Percentiles rank a stretch among this genome's conserved stretches.
Conservation (phyloP, 2,888 invertebrate genomes). For the Calameuta idolon region DNA sequence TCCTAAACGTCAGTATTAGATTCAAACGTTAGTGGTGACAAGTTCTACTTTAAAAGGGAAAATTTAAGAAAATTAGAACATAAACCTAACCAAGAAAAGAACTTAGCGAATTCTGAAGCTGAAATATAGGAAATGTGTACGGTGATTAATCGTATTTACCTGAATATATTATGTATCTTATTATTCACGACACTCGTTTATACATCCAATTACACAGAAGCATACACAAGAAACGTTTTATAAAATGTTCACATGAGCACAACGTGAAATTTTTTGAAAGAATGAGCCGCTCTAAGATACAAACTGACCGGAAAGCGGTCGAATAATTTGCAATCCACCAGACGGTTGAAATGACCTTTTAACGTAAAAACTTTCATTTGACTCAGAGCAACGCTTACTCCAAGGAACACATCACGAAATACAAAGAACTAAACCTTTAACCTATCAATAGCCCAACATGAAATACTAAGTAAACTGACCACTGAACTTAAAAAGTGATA, state of each 20-base stretch:
- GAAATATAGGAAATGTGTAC: neutral
- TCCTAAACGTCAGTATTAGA: neutral
- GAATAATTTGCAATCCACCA: conserved; percentile 18
- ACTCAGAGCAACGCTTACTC: neutral
- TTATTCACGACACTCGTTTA: neutral
- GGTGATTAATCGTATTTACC: neutral
- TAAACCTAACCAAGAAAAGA: neutral
- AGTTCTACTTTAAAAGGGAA: neutral
- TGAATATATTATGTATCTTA: neutral
- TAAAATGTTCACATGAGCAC: neutral
- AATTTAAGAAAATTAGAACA: neutral
- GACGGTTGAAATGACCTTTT: conserved; percentile 1
- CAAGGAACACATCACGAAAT: neutral
- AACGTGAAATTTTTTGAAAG: neutral
- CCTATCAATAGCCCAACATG: neutral
- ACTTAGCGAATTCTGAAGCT: neutral
- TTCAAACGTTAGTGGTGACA: neutral
- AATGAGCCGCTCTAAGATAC: conserved; percentile 12
- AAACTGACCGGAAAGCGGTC: conserved; percentile 18
- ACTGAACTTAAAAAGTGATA: neutral
- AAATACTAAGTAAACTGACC: conserved; percentile 7
- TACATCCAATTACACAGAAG: neutral
- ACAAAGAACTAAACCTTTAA: neutral
- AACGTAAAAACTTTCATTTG: conserved; percentile 1
- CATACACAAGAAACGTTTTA: neutral